These are phyloP conservation scores for Amphiura filiformis DNA, from an alignment of 35 echinoderm and acorn worm genomes.

Conservation along the genomic window DNA sequence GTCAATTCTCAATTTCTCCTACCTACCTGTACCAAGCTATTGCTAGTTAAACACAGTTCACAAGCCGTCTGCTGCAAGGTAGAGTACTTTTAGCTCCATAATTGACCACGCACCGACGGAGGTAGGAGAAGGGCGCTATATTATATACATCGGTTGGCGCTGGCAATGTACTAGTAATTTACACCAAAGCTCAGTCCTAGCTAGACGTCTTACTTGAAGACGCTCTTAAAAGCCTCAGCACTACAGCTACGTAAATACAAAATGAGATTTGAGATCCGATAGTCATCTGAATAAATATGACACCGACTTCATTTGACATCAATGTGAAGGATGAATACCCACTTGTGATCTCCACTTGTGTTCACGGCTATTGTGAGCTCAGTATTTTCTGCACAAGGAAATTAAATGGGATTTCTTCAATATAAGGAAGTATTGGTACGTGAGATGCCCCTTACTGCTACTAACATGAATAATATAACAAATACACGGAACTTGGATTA, in stretches of 20 bases:
- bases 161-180: too few relatives aligned
- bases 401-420: not conserved
- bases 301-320: not conserved
- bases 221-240: not conserved
- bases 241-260: not conserved
- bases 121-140: too few relatives aligned
- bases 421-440: not conserved
- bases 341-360: not conserved
- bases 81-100: too few relatives aligned
- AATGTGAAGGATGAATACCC: not conserved
- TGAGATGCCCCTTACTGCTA: not conserved
- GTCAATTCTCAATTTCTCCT: too few relatives aligned
- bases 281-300: not conserved
- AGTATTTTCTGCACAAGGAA: not conserved
- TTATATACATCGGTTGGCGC: too few relatives aligned
- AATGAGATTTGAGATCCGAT: not conserved
- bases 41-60: too few relatives aligned
- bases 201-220: too few relatives aligned
- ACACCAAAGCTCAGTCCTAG: too few relatives aligned
- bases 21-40: too few relatives aligned
- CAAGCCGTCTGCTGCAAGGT: too few relatives aligned
- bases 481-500: not conserved
- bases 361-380: not conserved
- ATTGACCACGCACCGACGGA: too few relatives aligned
- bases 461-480: not conserved